Conservation (phyloP, 2,797 vertebrate genomes). For the Helostoma temminkii region DNA sequence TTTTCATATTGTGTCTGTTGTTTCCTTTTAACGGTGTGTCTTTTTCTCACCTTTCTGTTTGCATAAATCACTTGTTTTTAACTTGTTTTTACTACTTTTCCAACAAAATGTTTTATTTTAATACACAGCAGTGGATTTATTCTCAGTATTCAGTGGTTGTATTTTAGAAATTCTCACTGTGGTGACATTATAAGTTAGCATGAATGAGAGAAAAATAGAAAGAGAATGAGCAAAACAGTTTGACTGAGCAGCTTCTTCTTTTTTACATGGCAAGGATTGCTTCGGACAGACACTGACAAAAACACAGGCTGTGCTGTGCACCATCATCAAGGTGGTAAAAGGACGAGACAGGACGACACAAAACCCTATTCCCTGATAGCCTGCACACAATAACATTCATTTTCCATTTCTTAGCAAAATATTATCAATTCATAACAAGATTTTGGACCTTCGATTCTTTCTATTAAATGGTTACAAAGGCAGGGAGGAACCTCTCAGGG, state of each 20-base stretch:
- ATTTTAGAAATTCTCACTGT: conserved; percentile 30
- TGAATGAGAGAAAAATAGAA: conserved; percentile 28
- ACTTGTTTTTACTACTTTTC: neutral
- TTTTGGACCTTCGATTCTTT: conserved; percentile 57
- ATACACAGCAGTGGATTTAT: neutral
- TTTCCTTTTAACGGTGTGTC: neutral
- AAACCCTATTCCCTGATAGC: conserved; percentile 65
- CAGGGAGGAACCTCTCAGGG: conserved; percentile 49
- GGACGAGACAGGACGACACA: conserved; percentile 54
- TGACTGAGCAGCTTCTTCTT: conserved; percentile 25
- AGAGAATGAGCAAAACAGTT: conserved; percentile 47
- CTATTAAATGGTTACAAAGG: conserved; percentile 63
- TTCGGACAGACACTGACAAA: conserved; percentile 28
- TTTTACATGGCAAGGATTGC: conserved; percentile 35
- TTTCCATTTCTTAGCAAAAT: conserved; percentile 66
- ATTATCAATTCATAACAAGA: conserved; percentile 69
- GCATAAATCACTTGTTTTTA: conserved; percentile 2
- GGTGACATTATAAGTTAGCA: conserved; percentile 6
- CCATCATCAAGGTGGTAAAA: conserved; percentile 38
- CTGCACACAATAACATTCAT: conserved; percentile 60
- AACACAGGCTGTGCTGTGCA: conserved; percentile 42
- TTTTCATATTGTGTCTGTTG: neutral
- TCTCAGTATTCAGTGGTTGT: conserved; percentile 9
- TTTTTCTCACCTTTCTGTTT: conserved; percentile 3
- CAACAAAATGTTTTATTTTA: neutral